Percentiles rank a stretch among this genome's conserved stretches.
Conservation (phyloP, 2,888 invertebrate species). For the Luffia ferchaultella region DNA sequence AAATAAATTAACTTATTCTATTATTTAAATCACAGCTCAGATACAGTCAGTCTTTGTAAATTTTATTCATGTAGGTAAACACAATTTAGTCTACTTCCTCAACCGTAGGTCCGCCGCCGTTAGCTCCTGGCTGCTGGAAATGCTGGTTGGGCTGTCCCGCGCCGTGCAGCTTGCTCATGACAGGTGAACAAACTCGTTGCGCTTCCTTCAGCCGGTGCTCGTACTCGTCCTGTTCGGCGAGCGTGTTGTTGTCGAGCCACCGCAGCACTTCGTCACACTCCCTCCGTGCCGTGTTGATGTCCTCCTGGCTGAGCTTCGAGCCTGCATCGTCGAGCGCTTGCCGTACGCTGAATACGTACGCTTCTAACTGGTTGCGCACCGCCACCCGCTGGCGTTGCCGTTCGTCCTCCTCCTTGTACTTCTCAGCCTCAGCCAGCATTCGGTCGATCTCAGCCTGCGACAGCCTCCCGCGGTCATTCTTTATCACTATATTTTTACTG, state of each 20-base stretch:
- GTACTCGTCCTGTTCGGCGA: constrained; percentile 71
- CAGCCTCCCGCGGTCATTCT: constrained; percentile 82
- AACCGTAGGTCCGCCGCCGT: constrained; percentile 28
- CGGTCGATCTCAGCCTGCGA: constrained; percentile 84
- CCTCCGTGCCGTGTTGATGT: constrained; percentile 64
- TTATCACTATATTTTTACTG: constrained; percentile 80
- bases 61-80: no score
- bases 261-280: constrained; percentile 68
- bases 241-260: constrained; percentile 76
- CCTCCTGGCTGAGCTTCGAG: constrained; percentile 67
- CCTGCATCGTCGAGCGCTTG: constrained; percentile 72
- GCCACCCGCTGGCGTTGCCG: constrained; percentile 71
- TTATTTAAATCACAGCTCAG: background rate
- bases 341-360: constrained; percentile 74
- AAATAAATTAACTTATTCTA: background rate
- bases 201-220: constrained; percentile 69
- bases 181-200: constrained; percentile 62
- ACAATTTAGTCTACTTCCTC: constrained; percentile 32
- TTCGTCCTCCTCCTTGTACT: constrained; percentile 76
- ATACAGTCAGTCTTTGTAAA: background rate
- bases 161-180: constrained; percentile 68
- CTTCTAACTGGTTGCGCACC: constrained; percentile 76
- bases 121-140: constrained; percentile 10
- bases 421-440: constrained; percentile 79
- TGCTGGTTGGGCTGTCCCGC: constrained; percentile 28